These are phyloP conservation scores for Pristionchus arcanus DNA, from an alignment of 2,888 invertebrate species.

Conservation along the genomic window DNA sequence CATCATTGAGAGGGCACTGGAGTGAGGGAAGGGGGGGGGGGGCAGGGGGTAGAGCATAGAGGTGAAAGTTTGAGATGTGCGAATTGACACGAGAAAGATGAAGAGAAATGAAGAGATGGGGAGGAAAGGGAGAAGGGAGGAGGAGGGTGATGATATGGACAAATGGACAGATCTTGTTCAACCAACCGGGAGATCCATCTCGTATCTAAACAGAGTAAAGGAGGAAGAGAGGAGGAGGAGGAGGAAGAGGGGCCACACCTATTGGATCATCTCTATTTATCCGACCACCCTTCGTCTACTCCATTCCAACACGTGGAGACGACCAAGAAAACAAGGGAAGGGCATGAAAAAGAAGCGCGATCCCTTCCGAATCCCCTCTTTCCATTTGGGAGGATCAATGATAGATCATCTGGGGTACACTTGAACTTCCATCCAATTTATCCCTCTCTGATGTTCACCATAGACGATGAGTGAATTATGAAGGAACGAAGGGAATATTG, in stretches of 20 bases:
- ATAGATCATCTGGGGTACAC: background rate
- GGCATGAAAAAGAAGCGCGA: background rate
- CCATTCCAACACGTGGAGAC: background rate
- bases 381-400: background rate
- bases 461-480: background rate
- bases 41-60: background rate
- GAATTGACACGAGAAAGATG: conserved; percentile 58
- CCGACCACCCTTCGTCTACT: background rate
- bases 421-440: background rate
- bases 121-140: background rate
- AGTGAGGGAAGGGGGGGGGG: conserved; percentile 11
- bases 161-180: conserved; percentile 45
- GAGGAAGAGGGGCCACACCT: conserved; percentile 24
- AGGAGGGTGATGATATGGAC: background rate
- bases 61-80: conserved; percentile 43
- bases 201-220: background rate
- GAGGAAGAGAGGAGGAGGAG: background rate
- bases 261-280: background rate
- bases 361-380: background rate
- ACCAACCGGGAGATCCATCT: conserved; percentile 26
- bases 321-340: conserved; percentile 1
- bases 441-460: background rate
- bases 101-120: conserved; percentile 49
- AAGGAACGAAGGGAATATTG: background rate
- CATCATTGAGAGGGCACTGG: background rate